phyloP scores from a whole-genome alignment of 2,797 vertebrate species.

The Merluccius polli region DNA sequence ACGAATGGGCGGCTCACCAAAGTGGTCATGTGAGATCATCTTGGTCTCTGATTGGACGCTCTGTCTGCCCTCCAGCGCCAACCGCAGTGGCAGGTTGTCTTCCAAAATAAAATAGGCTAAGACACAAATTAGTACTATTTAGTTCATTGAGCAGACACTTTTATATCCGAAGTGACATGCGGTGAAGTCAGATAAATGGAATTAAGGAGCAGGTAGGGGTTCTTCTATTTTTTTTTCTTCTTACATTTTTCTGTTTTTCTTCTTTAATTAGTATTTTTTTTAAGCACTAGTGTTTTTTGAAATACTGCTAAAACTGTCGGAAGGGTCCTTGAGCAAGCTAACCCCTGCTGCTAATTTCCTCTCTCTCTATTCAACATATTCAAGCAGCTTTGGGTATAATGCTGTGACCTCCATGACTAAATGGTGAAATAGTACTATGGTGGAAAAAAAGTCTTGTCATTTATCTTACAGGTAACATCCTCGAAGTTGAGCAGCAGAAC shows the following conservation, averaged over 20 bases:
- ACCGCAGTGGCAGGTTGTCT: constrained; percentile 62
- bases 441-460: background rate
- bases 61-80: constrained; percentile 58
- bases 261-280: too few species aligned
- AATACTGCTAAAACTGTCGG: background rate
- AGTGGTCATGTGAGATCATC: constrained; percentile 58
- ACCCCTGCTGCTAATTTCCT: background rate
- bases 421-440: background rate
- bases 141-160: background rate
- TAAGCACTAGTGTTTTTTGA: background rate
- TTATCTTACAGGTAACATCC: constrained; percentile 55
- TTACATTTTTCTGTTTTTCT: background rate
- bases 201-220: background rate
- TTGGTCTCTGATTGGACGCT: constrained; percentile 46
- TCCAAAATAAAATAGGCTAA: constrained; percentile 71
- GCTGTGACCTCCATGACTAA: background rate
- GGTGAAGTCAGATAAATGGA: background rate
- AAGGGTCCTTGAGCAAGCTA: background rate
- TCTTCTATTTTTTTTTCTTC: background rate
- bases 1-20: constrained; percentile 53
- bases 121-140: background rate
- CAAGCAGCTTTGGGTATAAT: background rate
- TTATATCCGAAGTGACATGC: too few species aligned
- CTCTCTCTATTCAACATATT: background rate
- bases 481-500: constrained; percentile 54